phyloP scores from a whole-genome alignment of 2,113 vertebrate species.

The Labeo catla region DNA sequence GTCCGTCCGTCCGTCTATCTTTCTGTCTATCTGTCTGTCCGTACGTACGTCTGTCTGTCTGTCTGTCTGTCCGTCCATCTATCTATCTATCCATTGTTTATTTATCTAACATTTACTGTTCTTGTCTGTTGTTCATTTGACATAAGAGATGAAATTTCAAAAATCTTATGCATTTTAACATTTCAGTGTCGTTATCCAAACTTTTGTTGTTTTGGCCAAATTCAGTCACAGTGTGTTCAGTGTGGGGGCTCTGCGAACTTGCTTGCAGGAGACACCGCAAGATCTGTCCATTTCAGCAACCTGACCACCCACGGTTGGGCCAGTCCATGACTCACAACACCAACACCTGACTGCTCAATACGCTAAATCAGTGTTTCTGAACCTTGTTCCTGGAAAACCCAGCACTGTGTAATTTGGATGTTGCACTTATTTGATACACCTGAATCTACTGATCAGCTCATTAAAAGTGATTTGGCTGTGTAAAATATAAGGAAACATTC shows the following conservation, averaged over 20 bases:
- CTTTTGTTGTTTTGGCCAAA: background rate
- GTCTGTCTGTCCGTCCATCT: no score
- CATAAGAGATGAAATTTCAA: background rate
- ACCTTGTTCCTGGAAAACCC: background rate
- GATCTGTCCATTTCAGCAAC: slow-evolving; percentile 8
- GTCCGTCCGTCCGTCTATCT: no score
- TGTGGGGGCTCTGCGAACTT: background rate
- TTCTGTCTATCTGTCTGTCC: no score
- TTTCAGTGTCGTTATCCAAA: background rate
- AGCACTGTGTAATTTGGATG: background rate
- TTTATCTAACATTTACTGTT: background rate
- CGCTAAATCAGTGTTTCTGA: background rate
- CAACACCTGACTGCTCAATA: background rate
- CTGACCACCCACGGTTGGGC: background rate
- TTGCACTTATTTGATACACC: background rate
- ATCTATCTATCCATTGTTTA: background rate
- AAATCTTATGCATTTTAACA: background rate
- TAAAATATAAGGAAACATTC: background rate
- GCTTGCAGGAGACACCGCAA: background rate
- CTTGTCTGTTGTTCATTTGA: background rate
- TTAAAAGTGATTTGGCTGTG: background rate
- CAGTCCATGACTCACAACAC: slow-evolving; percentile 36
- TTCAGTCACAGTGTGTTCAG: background rate
- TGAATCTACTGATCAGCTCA: background rate
- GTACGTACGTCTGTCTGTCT: no score